Evolutionary conservation across 2,113 vertebrate species (phyloP), one percentile per base, ranked within the genome.

Genomic region (Phyllostomus hastatus): DNA sequence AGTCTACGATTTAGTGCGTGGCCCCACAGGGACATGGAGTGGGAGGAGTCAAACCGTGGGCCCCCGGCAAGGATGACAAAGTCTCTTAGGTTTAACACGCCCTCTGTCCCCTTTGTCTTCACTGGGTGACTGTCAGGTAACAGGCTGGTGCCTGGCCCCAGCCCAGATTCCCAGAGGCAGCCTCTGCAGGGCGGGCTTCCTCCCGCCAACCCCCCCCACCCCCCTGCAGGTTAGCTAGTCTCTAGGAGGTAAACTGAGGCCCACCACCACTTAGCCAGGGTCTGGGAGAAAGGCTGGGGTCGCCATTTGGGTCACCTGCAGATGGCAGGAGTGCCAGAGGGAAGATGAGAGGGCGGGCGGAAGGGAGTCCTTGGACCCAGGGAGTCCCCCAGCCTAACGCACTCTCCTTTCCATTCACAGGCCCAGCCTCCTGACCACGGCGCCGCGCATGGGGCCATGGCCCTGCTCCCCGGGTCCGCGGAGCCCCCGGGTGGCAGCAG

Each of bases 381-480:
- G 28, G 43, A 20, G 15, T 10, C 16, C 31, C 20, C 31, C 10
- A 22, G 86, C 94, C 95, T 73, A 94, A 98, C 94, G 7, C 66
- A 33, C 69, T 24, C 57, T n/a, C 79, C n/a, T 0, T 96, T 78
- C 20, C 57, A 67, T 46, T 57, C 89, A n/a, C 86, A 97, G 97
- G 85, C 57, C 16, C 70, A 3, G 90, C 19, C 52, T 69, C 87
- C 73, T 26, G 80, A 86, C 24, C 20, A 80, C 72, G 35, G 86
- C 86, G 52, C 79, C 92, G 88, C 70, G 24, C 67, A 98, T 98
- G 99, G 98, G 98, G 95, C 99, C 96, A 99, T 99, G 99, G 99
- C 99, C 87, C 98, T 99, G 97, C 98, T 99, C 57, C 98, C 99
- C 15, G 98, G 99, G 87, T 99, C 98, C 95, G 96, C 98, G 28